phyloP scores from a whole-genome alignment of 2,797 vertebrate genomes.

The Nothura maculosa region DNA sequence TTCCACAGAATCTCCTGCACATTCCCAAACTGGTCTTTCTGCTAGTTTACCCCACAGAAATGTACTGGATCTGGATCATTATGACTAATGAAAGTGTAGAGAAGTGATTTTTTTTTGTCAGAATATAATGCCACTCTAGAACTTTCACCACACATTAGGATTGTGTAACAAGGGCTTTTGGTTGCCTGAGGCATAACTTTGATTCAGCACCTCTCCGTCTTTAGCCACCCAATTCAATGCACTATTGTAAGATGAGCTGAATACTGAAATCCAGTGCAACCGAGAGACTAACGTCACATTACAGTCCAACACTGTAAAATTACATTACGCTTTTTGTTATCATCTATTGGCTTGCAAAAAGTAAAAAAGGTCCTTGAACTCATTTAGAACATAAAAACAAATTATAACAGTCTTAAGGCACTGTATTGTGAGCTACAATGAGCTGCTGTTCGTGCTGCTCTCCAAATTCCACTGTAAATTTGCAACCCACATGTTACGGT shows the following conservation, averaged over 20 bases:
- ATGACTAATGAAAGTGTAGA: conserved; percentile 66
- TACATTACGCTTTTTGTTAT: conserved; percentile 22
- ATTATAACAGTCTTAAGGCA: conserved; percentile 18
- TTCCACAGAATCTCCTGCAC: conserved; percentile 37
- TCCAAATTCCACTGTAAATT: conserved; percentile 43
- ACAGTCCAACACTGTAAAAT: conserved; percentile 36
- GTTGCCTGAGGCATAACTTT: conserved; percentile 70
- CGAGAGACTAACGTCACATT: conserved; percentile 21
- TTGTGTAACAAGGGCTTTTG: conserved; percentile 53
- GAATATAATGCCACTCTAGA: conserved; percentile 67
- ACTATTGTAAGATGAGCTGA: conserved; percentile 53
- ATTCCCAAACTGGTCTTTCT: conserved; percentile 65
- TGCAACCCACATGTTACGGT: conserved; percentile 5
- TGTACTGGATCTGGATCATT: conserved; percentile 64
- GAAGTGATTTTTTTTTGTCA: conserved; percentile 59
- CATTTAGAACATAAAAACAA: conserved; percentile 39
- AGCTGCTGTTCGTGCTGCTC: conserved; percentile 1
- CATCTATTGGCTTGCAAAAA: conserved; percentile 23
- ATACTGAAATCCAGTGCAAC: conserved; percentile 47
- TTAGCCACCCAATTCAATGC: conserved; percentile 51
- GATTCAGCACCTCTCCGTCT: conserved; percentile 63
- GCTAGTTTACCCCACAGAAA: conserved; percentile 65
- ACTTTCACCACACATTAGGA: conserved; percentile 60
- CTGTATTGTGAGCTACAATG: not conserved
- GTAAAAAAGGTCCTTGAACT: conserved; percentile 6